Percentiles rank a stretch among this genome's conserved stretches.
These are phyloP conservation scores for Amphiura filiformis DNA, from an alignment of 35 echinoderm and acorn worm species.

Conservation along the genomic window DNA sequence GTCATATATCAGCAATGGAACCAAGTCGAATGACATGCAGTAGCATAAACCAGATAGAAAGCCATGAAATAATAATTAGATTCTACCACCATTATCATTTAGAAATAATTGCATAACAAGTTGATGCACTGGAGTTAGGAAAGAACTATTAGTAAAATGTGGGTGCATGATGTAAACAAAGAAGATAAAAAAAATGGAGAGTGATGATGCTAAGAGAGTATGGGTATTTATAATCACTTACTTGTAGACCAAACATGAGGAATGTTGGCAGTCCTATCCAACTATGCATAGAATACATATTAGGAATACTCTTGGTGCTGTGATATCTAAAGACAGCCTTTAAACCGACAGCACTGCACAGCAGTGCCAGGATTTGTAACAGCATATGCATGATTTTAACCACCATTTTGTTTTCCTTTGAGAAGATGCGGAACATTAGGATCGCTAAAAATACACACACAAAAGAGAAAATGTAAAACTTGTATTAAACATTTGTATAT, in stretches of 20 bases:
- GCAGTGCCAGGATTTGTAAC: slow-evolving; percentile 61
- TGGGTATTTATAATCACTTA: slow-evolving; percentile 27
- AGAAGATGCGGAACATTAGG: slow-evolving; percentile 77
- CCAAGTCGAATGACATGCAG: too few relatives aligned
- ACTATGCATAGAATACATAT: slow-evolving; percentile 84
- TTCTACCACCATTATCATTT: too few relatives aligned
- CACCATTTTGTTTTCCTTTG: slow-evolving; percentile 79
- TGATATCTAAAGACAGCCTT: slow-evolving; percentile 87
- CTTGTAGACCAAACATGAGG: slow-evolving; percentile 76
- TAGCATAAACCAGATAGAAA: too few relatives aligned
- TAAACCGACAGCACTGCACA: slow-evolving; percentile 61
- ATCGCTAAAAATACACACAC: slow-evolving; percentile 40
- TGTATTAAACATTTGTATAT: neutral
- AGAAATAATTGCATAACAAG: too few relatives aligned
- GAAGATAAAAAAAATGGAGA: too few relatives aligned
- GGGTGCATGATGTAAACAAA: too few relatives aligned
- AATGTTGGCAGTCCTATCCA: slow-evolving; percentile 87
- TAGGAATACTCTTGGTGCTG: slow-evolving; percentile 21
- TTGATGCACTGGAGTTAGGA: too few relatives aligned
- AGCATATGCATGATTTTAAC: slow-evolving; percentile 81
- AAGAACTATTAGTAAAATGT: too few relatives aligned
- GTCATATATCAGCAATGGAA: too few relatives aligned
- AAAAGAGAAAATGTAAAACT: neutral
- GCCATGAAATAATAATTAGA: too few relatives aligned
- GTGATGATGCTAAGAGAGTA: too few relatives aligned